A percentile compares a stretch with the other conserved stretches of the same genome.
Evolutionary conservation across 2,797 vertebrate species (phyloP).

Genomic region (Columba guinea): DNA sequence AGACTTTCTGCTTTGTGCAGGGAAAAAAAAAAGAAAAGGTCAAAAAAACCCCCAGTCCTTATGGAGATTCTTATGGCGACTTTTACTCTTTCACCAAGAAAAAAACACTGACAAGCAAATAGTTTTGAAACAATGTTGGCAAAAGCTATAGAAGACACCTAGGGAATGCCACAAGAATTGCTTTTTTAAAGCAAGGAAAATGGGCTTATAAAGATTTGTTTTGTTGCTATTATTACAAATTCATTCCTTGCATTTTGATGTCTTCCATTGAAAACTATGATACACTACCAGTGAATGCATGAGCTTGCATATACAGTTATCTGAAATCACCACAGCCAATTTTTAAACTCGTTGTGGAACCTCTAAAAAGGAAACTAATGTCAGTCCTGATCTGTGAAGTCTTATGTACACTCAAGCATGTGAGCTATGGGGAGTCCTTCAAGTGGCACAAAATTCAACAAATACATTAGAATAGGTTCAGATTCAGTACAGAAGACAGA

Average conservation of each 20-base stretch:
- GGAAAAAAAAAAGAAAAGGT: not conserved
- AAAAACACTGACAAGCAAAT: not conserved
- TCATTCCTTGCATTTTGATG: not conserved
- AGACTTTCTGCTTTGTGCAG: not conserved
- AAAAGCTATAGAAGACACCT: not conserved
- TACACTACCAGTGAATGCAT: not conserved
- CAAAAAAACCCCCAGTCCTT: not conserved
- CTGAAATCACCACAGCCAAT: not conserved
- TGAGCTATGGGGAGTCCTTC: not conserved
- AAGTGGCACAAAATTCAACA: not conserved
- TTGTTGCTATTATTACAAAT: not conserved
- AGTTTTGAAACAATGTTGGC: not conserved
- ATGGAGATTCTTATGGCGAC: not conserved
- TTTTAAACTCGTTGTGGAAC: not conserved
- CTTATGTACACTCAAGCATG: not conserved
- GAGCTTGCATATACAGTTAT: not conserved
- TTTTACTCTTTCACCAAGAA: not conserved
- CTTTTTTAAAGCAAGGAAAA: not conserved
- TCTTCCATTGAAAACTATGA: not conserved
- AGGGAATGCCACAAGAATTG: not conserved
- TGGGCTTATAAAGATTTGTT: not conserved
- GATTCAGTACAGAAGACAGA: not conserved
- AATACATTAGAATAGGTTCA: not conserved
- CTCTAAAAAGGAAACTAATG: not conserved
- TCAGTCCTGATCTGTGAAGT: not conserved